Percentiles rank a stretch among this genome's conserved stretches.
Conservation (phyloP, 1,140 invertebrate species). For the Hesperophylax magnus region DNA sequence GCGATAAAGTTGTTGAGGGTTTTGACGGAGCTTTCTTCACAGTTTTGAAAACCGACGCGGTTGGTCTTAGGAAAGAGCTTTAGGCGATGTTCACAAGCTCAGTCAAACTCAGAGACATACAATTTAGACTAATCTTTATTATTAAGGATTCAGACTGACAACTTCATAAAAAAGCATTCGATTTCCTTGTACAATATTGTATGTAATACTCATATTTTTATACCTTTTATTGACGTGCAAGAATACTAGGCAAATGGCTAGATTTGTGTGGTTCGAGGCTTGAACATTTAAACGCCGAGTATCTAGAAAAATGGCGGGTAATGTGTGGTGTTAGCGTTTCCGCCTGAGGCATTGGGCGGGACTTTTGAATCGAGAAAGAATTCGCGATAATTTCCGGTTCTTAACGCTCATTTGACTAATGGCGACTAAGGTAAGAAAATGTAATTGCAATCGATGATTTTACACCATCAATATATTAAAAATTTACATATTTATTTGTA, state of each 20-base stretch:
- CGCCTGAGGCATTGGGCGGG: constrained; percentile 39
- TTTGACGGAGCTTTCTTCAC: neutral
- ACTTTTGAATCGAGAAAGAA: constrained; percentile 46
- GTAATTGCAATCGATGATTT: constrained; percentile 15
- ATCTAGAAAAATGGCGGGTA: constrained; percentile 42
- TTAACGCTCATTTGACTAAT: constrained; percentile 46
- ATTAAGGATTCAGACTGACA: neutral
- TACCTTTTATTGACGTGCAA: neutral
- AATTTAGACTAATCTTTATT: neutral
- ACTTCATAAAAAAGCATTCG: neutral
- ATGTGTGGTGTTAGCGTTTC: constrained; percentile 42
- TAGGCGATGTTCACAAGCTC: constrained; percentile 40
- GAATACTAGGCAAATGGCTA: neutral
- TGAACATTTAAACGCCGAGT: constrained; percentile 44
- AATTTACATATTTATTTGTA: constrained; percentile 2
- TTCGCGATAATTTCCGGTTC: constrained; percentile 53
- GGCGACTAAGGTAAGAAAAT: constrained; percentile 25
- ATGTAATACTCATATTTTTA: neutral
- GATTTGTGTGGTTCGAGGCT: constrained; percentile 4
- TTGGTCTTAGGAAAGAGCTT: constrained; percentile 46
- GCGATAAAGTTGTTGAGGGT: constrained; percentile 21
- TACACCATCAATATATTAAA: constrained; percentile 4
- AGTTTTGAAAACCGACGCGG: constrained; percentile 3
- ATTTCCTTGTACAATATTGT: neutral
- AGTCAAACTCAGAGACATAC: constrained; percentile 6